phyloP scores from a whole-genome alignment of 2,113 vertebrate genomes.

The Egretta garzetta region DNA sequence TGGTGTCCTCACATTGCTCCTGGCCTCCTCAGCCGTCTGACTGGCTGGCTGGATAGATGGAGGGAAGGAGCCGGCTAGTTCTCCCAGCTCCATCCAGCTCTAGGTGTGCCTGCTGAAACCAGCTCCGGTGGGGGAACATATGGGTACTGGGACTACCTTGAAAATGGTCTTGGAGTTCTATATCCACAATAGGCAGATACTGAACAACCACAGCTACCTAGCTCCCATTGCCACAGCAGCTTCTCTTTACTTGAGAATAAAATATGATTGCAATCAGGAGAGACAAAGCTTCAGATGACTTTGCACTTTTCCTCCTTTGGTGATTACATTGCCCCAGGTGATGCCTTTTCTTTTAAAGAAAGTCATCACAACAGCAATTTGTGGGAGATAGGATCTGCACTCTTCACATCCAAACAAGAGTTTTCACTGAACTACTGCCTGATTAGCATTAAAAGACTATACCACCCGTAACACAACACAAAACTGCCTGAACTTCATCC shows the following conservation, averaged over 20 bases:
- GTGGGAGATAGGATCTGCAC: not conserved
- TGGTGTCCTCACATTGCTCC: accelerated
- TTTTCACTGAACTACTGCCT: not conserved
- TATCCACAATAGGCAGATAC: not conserved
- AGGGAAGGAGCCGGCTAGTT: not conserved
- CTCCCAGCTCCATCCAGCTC: not conserved
- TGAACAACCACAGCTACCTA: not conserved
- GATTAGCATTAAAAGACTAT: not conserved
- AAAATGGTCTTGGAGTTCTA: not conserved
- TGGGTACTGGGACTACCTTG: not conserved
- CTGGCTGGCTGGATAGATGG: not conserved
- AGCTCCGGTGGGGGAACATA: not conserved
- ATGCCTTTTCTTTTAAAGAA: constrained; percentile 7
- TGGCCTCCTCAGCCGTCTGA: not conserved
- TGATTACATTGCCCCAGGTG: constrained; percentile 18
- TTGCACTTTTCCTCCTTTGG: not conserved
- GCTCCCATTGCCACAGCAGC: not conserved
- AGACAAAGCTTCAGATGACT: constrained; percentile 23
- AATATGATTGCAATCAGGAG: constrained; percentile 36
- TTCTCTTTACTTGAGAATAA: not conserved
- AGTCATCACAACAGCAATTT: constrained; percentile 17
- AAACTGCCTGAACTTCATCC: not conserved
- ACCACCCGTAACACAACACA: not conserved
- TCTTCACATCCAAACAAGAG: not conserved
- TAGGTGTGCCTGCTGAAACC: not conserved